Conservation (phyloP, 2,888 invertebrate genomes). For the Papilio protenor region DNA sequence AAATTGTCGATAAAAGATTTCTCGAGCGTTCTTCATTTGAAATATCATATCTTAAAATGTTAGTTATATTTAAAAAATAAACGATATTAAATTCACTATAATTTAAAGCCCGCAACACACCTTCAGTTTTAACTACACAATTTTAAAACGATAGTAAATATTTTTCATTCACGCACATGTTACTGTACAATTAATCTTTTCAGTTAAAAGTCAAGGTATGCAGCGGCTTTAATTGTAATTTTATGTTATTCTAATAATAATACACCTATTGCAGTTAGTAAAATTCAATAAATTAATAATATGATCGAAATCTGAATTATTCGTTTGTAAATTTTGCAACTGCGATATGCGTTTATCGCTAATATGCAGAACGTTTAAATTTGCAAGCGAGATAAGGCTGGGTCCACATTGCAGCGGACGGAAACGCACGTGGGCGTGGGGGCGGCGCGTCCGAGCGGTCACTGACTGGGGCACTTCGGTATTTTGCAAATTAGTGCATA, state of each 20-base stretch:
- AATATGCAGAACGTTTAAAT: slow-evolving; percentile 43
- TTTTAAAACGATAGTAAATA: no score
- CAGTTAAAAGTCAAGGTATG: no score
- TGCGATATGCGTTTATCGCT: slow-evolving; percentile 35
- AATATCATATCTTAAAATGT: no score
- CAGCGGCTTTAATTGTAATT: neutral
- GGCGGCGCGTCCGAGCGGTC: slow-evolving; percentile 61
- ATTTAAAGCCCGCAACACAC: no score
- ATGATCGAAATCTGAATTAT: slow-evolving; percentile 24
- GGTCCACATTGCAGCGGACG: slow-evolving; percentile 52
- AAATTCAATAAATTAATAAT: neutral
- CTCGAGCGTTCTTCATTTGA: no score
- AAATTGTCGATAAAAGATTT: no score
- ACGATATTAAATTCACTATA: no score
- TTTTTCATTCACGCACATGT: no score
- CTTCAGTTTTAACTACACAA: no score
- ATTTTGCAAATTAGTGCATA: slow-evolving; percentile 29
- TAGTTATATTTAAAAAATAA: no score
- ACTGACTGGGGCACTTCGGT: slow-evolving; percentile 56
- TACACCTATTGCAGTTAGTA: neutral
- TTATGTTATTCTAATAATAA: neutral
- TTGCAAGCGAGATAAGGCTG: slow-evolving; percentile 45
- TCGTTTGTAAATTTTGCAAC: slow-evolving; percentile 42
- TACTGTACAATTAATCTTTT: no score
- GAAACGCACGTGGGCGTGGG: slow-evolving; percentile 64